Base-by-base conservation (phyloP, 2,888 invertebrate species). In the Calameuta filiformis region DNA sequence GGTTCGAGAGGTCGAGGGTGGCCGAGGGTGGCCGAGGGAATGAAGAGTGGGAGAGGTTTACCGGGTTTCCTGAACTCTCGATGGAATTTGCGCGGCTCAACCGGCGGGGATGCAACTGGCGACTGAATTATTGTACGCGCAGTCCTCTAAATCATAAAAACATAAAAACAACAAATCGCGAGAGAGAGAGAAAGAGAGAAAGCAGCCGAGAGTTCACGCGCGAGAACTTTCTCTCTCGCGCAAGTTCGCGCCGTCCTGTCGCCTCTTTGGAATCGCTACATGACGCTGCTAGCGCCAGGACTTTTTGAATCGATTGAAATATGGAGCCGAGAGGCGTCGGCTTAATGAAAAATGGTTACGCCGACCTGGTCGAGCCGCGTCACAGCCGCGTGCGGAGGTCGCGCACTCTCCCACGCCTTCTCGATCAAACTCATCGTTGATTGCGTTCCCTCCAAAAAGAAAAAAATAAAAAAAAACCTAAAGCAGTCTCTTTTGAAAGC, bases 331-430 rank as follows among this genome's bases (percentile, higher is more conserved):
- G 81, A 80, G 81, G 77, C 79, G 76, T 68, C 76, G 83, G 83
- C 83, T 87, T 89, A 86, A 89, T 89, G 87, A 89, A 89, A 89
- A 88, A 89, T 87, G 86, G 86, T 86, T 86, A 88, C 86, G 85
- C 83, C 83, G 79, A 81, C 80, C 79, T 69, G 73, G 73, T 12
- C 75, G 78, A 78, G 79, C 80, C 76, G 79, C 79, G 79, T 30
- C 68, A 31, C 40, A 73, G 79, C 75, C 75, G 69, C n/a, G 77
- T 35, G 74, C 76, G 77, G 35, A 76, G 73, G 56, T 75, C 76
- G 76, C 75, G 69, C 75, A n/a, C 56, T 73, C 23, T 11, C 68
- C 35, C n/a, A 15, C 68, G 33, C 35, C n/a, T 76, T 75, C 77
- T 79, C 33, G 31, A 30, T 37, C 75, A 34, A 68, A 35, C 34